These are phyloP conservation scores for Helostoma temminkii DNA, from an alignment of 2,797 vertebrate genomes.

Conservation along the genomic window DNA sequence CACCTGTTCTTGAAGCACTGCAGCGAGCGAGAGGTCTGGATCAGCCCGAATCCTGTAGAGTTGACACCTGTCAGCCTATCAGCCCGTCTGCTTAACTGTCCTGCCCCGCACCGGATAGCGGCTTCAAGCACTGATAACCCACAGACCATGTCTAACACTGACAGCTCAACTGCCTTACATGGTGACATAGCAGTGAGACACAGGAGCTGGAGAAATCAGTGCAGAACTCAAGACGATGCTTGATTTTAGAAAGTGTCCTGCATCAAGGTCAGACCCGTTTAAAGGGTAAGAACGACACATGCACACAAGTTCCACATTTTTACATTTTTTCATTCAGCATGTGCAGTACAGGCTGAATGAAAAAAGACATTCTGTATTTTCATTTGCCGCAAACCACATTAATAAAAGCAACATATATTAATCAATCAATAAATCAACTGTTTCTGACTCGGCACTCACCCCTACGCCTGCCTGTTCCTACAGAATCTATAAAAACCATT, in stretches of 20 bases:
- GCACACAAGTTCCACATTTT: too few species aligned
- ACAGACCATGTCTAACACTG: conserved; percentile 58
- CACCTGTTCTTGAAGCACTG: conserved; percentile 64
- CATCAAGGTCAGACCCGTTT: neutral
- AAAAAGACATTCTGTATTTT: too few species aligned
- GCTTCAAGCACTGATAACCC: conserved; percentile 53
- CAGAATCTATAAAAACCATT: too few species aligned
- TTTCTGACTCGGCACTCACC: too few species aligned
- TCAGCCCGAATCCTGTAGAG: conserved; percentile 51
- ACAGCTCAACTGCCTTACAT: conserved; percentile 37
- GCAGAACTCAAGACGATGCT: neutral
- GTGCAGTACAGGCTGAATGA: too few species aligned
- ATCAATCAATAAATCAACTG: too few species aligned
- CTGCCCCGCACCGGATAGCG: conserved; percentile 51
- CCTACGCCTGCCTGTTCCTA: too few species aligned
- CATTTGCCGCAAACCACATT: too few species aligned
- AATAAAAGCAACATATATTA: too few species aligned
- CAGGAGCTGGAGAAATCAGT: conserved; percentile 32
- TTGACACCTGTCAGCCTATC: conserved; percentile 72
- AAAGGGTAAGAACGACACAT: neutral
- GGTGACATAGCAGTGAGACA: conserved; percentile 52
- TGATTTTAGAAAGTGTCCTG: neutral
- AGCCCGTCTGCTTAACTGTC: conserved; percentile 58
- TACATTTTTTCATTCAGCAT: too few species aligned
- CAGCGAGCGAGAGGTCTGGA: conserved; percentile 54